Evolutionary conservation across 2,797 vertebrate species (phyloP), one percentile per base, ranked within the genome.

Genomic region (Avahi laniger): DNA sequence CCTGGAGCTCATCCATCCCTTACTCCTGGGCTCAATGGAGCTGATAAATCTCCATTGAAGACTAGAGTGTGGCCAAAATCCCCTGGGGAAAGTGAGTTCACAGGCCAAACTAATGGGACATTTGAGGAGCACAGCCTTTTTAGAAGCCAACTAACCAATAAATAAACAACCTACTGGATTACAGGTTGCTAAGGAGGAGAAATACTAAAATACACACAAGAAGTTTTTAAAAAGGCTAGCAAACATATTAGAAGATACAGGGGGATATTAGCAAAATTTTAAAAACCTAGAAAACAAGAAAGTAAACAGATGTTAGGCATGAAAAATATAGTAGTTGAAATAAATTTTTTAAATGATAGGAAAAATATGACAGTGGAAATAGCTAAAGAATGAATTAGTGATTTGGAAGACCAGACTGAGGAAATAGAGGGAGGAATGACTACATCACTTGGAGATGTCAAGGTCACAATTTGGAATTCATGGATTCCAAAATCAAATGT

Each of bases 271-370:
- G 26, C 30, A 93, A 78, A 75, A 89, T 75, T 30, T 30, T 26
- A 76, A 46, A 79, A 75, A 79, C 69, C 5, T n/a, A 52, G 30
- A 81, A 93, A 63, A 88, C 4, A 30, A 24, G 18, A 81, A 91
- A 81, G 52, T 35, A 72, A 83, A 54, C 46, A 48, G 80, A 46
- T 78, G 76, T 69, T 83, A 91, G 33, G 12, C 28, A 30, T 72
- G n/a, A 59, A 89, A 92, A 93, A 4, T 26, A 69, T 7, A 65
- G 52, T 80, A 72, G 63, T 75, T 85, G 7, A 85, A 80, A 67
- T 78, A 88, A 72, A 38, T 26, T 26, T 59, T 48, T 59, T 17
- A 72, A 50, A 12, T 46, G 15, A 33, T 76, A 69, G 26, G 15
- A 70, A 15, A 76, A 38, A 80, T 38, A n/a, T 52, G 28, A 76